A percentile compares a stretch with the other conserved stretches of the same genome.
phyloP scores from a whole-genome alignment of 2,888 invertebrate species.

The Acheta domesticus region DNA sequence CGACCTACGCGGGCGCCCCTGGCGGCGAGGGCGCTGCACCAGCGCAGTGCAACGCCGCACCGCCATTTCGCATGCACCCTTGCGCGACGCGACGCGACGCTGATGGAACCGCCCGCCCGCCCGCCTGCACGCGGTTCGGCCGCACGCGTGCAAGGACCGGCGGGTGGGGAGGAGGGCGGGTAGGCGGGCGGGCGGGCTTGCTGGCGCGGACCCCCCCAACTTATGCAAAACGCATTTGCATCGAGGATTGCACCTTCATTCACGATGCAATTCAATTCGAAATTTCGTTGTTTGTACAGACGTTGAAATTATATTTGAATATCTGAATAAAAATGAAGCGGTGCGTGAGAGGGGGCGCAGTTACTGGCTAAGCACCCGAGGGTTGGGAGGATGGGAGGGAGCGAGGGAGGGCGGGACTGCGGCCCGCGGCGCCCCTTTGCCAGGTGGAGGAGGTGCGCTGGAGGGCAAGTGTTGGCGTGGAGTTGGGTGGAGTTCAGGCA shows the following conservation, averaged over 20 bases:
- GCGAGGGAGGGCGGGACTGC: neutral
- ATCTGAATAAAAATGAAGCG: conserved; percentile 10
- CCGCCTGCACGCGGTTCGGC: too few species aligned
- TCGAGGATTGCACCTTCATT: conserved; percentile 10
- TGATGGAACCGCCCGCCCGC: too few species aligned
- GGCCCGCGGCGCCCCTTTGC: too few species aligned
- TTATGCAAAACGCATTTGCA: conserved; percentile 10
- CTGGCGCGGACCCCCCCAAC: too few species aligned
- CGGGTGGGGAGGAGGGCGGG: too few species aligned
- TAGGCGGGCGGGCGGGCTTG: too few species aligned
- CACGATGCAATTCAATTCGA: conserved; percentile 1
- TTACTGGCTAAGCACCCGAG: neutral
- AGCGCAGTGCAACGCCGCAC: neutral
- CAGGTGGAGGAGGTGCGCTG: too few species aligned
- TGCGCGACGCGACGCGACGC: neutral
- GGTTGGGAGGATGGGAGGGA: neutral
- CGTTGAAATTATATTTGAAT: neutral
- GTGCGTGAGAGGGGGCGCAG: neutral
- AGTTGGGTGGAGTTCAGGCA: too few species aligned
- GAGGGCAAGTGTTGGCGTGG: too few species aligned
- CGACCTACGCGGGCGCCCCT: neutral
- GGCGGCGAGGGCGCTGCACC: neutral
- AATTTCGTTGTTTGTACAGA: conserved; percentile 1
- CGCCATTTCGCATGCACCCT: neutral
- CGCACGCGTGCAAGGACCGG: too few species aligned